phyloP scores from a whole-genome alignment of 2,888 invertebrate species.

The Auanema sp. region DNA sequence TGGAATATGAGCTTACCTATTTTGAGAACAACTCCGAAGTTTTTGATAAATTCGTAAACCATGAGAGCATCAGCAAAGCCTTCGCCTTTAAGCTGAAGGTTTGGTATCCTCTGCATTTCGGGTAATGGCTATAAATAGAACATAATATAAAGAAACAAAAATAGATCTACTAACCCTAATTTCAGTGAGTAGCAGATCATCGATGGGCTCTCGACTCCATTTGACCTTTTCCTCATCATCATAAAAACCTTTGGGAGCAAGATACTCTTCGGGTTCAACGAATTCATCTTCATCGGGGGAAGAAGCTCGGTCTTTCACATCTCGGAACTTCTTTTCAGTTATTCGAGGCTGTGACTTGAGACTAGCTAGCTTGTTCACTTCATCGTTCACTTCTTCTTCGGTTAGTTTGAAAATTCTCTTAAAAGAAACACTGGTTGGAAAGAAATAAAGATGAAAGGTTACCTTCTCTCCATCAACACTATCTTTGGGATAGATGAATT shows the following conservation, averaged over 20 bases:
- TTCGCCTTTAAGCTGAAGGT: constrained; percentile 80
- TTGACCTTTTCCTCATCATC: constrained; percentile 60
- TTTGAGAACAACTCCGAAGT: constrained; percentile 90
- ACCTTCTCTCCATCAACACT: constrained; percentile 18
- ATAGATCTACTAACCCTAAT: constrained; percentile 14
- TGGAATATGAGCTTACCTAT: constrained; percentile 74
- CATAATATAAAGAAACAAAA: constrained; percentile 2
- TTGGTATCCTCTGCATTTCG: constrained; percentile 76
- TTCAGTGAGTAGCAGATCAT: constrained; percentile 82
- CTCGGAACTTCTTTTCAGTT: not conserved
- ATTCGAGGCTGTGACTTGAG: constrained; percentile 12
- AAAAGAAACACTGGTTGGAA: constrained; percentile 7
- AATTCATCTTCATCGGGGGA: constrained; percentile 19
- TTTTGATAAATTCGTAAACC: constrained; percentile 94
- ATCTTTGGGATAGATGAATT: constrained; percentile 72
- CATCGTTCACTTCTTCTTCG: constrained; percentile 80
- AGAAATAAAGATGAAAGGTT: not conserved
- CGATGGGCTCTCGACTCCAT: constrained; percentile 83
- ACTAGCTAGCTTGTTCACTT: constrained; percentile 66
- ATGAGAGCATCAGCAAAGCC: constrained; percentile 89
- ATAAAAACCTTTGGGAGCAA: constrained; percentile 5
- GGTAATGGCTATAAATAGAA: constrained; percentile 65
- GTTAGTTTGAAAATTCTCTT: constrained; percentile 71
- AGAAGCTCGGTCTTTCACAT: constrained; percentile 4
- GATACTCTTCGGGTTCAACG: constrained; percentile 9